phyloP scores from a whole-genome alignment of 2,888 invertebrate species.

The Coecobrya sp. region DNA sequence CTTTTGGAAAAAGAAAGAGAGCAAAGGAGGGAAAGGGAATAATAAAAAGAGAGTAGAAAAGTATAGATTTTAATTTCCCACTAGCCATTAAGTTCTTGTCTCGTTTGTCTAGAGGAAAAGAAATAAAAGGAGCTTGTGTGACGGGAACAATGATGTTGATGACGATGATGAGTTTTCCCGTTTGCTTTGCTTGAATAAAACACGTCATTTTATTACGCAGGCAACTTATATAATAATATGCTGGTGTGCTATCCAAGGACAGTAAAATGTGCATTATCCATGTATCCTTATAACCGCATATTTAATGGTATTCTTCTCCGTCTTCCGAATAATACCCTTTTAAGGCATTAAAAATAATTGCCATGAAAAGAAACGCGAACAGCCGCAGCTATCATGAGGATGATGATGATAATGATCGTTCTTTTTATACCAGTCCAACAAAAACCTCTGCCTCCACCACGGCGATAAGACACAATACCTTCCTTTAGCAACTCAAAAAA shows the following conservation, averaged over 20 bases:
- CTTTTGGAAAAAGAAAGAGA: constrained; percentile 11
- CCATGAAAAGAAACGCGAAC: constrained; percentile 73
- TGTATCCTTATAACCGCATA: constrained; percentile 19
- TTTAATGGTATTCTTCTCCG: constrained; percentile 72
- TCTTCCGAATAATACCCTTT: constrained; percentile 68
- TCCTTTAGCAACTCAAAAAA: not conserved
- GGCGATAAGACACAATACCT: not conserved
- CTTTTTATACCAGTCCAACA: constrained; percentile 55
- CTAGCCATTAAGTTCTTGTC: constrained; percentile 58
- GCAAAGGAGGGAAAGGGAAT: constrained; percentile 18
- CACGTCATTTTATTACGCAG: constrained; percentile 1
- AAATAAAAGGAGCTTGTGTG: constrained; percentile 50
- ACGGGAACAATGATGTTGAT: constrained; percentile 52
- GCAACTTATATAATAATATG: too few species aligned
- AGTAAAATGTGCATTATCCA: not conserved
- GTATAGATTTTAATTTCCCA: constrained; percentile 79
- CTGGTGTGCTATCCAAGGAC: not conserved
- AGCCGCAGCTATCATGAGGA: constrained; percentile 56
- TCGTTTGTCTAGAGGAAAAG: constrained; percentile 16
- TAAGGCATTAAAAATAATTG: constrained; percentile 79
- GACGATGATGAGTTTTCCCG: constrained; percentile 54
- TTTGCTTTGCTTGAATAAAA: constrained; percentile 22
- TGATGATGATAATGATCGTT: constrained; percentile 27
- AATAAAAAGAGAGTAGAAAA: constrained; percentile 40
- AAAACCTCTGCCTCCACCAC: constrained; percentile 24